Evolutionary conservation across 1,140 invertebrate genomes (phyloP), one percentile per base, ranked within the genome.

Genomic region (Matsumurasca onukii): DNA sequence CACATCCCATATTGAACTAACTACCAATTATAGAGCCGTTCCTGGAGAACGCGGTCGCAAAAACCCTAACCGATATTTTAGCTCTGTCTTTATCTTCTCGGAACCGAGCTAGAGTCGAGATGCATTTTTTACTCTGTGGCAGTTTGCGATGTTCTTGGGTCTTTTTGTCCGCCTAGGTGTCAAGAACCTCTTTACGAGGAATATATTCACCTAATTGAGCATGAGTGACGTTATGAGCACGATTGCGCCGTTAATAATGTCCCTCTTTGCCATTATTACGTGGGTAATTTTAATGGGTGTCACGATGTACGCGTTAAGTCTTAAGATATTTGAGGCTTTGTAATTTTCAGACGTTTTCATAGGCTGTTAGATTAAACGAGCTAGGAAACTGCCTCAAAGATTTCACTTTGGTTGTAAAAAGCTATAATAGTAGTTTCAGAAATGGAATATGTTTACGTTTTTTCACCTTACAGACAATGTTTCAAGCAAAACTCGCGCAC

Each of bases 51-150:
- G 17, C 34, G 34, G 5, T 17, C 5, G 55, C 55, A 59, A 59
- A 59, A 52, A 59, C 55, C 5, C 55, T 39, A 59, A 59, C 55
- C 55, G 55, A 59, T 59, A 59, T 59, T 59, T 59, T 59, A 59
- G 55, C 24, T 27, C 30, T 27, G 24, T 27, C 25, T 13, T 12
- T 51, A 20, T n/a, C 25, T 59, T 59, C 55, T 59, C 55, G 55
- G 55, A 59, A 59, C 55, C 25, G 25, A 1, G 30, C 30, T 27
- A 29, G 13, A 29, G 12, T 59, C 55, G 22, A 29, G 55, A 27
- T 59, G 55, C 55, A 24, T 27, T 59, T 59, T 59, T 59, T 59
- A 59, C 55, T 12, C 55, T 17, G 34, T 39, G 5, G 34, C 34
- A 9, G 5, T 17, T 5, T 9, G 34, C 17, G 34, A 17, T 39